These are phyloP conservation scores for Tauraco erythrolophus DNA, from an alignment of 2,113 vertebrate species.

Conservation along the genomic window DNA sequence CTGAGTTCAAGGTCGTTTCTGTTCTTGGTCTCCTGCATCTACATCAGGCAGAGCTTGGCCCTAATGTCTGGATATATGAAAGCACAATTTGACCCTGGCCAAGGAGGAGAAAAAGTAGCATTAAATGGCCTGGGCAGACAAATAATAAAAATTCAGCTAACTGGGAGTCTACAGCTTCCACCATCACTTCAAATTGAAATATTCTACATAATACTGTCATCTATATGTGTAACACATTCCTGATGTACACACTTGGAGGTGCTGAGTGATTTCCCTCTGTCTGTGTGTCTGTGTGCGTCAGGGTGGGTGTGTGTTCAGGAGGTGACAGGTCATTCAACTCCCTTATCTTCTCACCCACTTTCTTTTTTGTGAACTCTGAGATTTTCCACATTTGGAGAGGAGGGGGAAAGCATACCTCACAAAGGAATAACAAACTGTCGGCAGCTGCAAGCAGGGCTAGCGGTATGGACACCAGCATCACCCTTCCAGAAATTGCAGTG, in stretches of 20 bases:
- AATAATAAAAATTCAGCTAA: not conserved
- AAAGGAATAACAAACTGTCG: constrained; percentile 29
- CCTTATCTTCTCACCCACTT: constrained; percentile 67
- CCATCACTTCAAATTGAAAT: constrained; percentile 37
- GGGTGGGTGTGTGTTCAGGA: not conserved
- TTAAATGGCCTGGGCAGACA: not conserved
- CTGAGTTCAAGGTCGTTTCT: not conserved
- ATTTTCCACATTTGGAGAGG: constrained; percentile 62
- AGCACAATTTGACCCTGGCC: not conserved
- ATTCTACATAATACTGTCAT: constrained; percentile 24
- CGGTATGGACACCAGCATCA: not conserved
- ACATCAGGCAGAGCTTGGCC: not conserved
- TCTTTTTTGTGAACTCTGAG: constrained; percentile 6
- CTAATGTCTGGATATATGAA: not conserved
- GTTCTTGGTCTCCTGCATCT: not conserved
- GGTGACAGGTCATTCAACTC: constrained; percentile 31
- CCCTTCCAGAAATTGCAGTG: constrained; percentile 5
- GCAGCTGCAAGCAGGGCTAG: not conserved
- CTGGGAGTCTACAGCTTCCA: not conserved
- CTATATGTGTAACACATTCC: constrained; percentile 28
- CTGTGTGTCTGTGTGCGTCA: not conserved
- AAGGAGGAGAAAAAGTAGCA: not conserved
- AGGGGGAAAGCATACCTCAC: not conserved
- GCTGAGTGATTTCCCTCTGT: constrained; percentile 33
- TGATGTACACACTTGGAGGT: constrained; percentile 15